Evolutionary conservation across 2,888 invertebrate species (phyloP).

Genomic region (Perizoma flavofasciatum): DNA sequence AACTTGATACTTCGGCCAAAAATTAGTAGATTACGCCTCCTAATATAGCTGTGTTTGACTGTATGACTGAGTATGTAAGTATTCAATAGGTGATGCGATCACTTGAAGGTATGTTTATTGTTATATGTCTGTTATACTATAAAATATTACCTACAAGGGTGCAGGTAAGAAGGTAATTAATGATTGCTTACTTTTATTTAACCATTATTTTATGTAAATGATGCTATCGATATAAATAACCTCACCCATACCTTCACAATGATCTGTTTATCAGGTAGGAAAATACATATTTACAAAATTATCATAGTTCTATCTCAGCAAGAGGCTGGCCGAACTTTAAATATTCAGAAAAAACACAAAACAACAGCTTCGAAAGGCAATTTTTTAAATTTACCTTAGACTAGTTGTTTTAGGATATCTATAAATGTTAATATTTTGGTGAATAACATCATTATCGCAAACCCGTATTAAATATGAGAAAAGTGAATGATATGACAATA

Average conservation of each 20-base stretch:
- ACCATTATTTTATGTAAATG: slow-evolving; percentile 4
- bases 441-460: slow-evolving; percentile 84
- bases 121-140: neutral
- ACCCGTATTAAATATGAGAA: slow-evolving; percentile 84
- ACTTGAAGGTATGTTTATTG: neutral
- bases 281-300: slow-evolving; percentile 37
- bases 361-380: slow-evolving; percentile 78
- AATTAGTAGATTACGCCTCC: slow-evolving; percentile 33
- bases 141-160: too few relatives aligned
- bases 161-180: slow-evolving; percentile 6
- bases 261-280: slow-evolving; percentile 29
- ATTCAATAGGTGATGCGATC: slow-evolving; percentile 7
- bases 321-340: slow-evolving; percentile 74
- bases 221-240: slow-evolving; percentile 16
- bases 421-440: slow-evolving; percentile 80
- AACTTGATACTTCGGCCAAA: slow-evolving; percentile 53
- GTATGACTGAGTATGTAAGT: neutral
- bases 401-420: slow-evolving; percentile 79
- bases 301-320: slow-evolving; percentile 43
- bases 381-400: slow-evolving; percentile 80
- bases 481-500: slow-evolving; percentile 84
- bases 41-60: slow-evolving; percentile 3
- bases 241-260: slow-evolving; percentile 32
- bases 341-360: slow-evolving; percentile 79
- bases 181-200: slow-evolving; percentile 3